These are phyloP conservation scores for Lycocorax pyrrhopterus DNA, from an alignment of 2,113 vertebrate species.

Conservation along the genomic window DNA sequence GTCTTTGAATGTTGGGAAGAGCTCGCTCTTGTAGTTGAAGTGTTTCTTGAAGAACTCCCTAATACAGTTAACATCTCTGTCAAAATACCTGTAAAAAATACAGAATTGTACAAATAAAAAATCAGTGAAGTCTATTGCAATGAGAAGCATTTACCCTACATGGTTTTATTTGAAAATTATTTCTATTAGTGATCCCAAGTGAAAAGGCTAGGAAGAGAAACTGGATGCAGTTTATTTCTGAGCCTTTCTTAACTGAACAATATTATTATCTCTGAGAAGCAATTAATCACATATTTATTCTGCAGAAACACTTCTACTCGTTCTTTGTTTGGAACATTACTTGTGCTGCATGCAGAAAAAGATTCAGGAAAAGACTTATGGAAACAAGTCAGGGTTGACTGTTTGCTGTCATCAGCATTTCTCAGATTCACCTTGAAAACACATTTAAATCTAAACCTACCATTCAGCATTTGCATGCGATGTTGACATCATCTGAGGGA, in stretches of 20 bases:
- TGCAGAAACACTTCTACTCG: background rate
- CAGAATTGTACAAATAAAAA: background rate
- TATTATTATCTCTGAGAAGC: background rate
- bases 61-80: slow-evolving; percentile 94
- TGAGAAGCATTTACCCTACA: background rate
- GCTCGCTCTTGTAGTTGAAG: slow-evolving; percentile 90
- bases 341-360: background rate
- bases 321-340: background rate
- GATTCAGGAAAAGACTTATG: background rate
- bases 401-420: background rate
- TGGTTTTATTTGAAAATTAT: background rate
- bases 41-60: slow-evolving; percentile 89
- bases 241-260: background rate
- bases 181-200: background rate
- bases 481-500: slow-evolving; percentile 98
- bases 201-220: background rate
- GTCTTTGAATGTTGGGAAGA: slow-evolving; percentile 88
- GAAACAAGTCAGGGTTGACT: background rate
- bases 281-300: background rate
- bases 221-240: background rate
- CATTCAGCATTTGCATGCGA: slow-evolving; percentile 94
- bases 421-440: background rate
- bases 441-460: slow-evolving; percentile 62
- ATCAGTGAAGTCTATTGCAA: background rate
- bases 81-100: slow-evolving; percentile 85